Evolutionary conservation across 2,113 vertebrate species (phyloP).

Genomic region (Leiothrix lutea): DNA sequence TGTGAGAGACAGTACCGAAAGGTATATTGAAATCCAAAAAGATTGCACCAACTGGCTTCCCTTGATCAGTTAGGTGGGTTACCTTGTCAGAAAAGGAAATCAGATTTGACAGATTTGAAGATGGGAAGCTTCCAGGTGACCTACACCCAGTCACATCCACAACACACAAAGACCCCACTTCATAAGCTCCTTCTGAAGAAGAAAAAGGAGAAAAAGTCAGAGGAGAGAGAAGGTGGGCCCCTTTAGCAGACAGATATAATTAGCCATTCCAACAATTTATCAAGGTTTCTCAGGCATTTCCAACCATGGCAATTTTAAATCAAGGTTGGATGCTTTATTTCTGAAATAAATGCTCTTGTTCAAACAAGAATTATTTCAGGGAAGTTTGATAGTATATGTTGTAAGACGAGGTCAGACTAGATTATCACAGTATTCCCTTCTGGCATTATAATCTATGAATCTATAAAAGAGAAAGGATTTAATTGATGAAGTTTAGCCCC

Average conservation of each 20-base stretch:
- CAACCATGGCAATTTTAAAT: conserved; percentile 4
- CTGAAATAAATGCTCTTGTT: conserved; percentile 51
- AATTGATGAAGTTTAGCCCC: conserved; percentile 71
- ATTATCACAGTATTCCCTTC: conserved; percentile 51
- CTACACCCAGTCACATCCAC: not conserved
- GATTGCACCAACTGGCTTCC: not conserved
- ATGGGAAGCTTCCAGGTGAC: not conserved
- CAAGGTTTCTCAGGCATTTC: conserved; percentile 25
- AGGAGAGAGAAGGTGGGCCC: not conserved
- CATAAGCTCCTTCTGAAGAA: not conserved
- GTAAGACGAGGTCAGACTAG: conserved; percentile 46
- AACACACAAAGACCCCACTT: not conserved
- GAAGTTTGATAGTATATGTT: conserved; percentile 37
- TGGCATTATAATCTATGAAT: conserved; percentile 61
- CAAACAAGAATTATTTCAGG: conserved; percentile 55
- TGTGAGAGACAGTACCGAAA: not conserved
- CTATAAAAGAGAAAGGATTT: conserved; percentile 62
- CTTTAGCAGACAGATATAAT: not conserved
- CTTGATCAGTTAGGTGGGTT: not conserved
- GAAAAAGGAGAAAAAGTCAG: not conserved
- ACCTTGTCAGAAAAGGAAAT: not conserved
- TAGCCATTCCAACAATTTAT: conserved; percentile 15
- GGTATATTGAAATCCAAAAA: not conserved
- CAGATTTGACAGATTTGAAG: not conserved
- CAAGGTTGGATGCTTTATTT: conserved; percentile 38